phyloP scores from a whole-genome alignment of 2,888 invertebrate species.

The Amiota communis region DNA sequence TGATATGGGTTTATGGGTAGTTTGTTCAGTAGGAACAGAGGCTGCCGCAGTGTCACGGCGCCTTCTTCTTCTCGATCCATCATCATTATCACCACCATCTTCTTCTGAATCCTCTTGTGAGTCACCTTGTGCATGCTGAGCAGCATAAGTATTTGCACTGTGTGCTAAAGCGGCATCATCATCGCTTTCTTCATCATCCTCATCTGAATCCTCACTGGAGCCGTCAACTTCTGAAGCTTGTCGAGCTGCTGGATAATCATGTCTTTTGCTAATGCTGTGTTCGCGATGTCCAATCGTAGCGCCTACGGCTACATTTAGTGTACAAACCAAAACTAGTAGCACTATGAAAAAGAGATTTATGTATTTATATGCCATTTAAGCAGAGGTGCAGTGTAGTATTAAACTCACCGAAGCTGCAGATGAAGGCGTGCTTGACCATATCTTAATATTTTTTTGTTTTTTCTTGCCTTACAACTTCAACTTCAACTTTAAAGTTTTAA shows the following conservation, averaged over 20 bases:
- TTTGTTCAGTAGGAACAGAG: background rate
- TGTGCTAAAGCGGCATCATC: conserved; percentile 36
- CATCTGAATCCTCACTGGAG: conserved; percentile 55
- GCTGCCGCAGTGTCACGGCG: conserved; percentile 44
- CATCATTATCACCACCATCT: conserved; percentile 44
- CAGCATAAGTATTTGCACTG: background rate
- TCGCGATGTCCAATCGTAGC: conserved; percentile 40
- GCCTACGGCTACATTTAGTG: conserved; percentile 45
- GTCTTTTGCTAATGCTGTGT: conserved; percentile 31
- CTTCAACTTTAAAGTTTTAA: background rate
- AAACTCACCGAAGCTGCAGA: conserved; percentile 51
- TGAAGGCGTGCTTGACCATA: conserved; percentile 55
- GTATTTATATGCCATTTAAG: background rate
- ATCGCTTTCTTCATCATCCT: conserved; percentile 55
- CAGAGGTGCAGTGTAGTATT: background rate
- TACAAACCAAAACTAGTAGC: conserved; percentile 41
- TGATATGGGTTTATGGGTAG: background rate
- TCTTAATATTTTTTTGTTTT: conserved; percentile 38
- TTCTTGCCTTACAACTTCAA: background rate
- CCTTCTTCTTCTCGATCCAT: conserved; percentile 49
- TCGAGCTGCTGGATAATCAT: conserved; percentile 36
- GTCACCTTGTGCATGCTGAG: conserved; percentile 34
- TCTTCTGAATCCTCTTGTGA: conserved; percentile 42
- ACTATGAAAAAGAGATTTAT: conserved; percentile 47
- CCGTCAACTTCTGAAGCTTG: conserved; percentile 40